Base-by-base conservation (phyloP, 2,888 invertebrate species). In the Pherbina coryleti region DNA sequence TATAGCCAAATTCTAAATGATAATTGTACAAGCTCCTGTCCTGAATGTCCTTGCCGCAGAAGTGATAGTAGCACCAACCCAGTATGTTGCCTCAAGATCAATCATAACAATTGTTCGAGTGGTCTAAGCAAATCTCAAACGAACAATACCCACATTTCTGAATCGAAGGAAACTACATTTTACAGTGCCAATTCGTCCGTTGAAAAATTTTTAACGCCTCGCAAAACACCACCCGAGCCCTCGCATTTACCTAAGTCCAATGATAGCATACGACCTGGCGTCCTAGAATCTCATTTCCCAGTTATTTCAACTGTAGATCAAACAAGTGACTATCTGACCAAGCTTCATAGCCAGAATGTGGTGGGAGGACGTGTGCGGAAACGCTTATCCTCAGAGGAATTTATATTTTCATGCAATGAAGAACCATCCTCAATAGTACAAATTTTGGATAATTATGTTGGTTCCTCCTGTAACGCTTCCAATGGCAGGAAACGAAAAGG, bases 381-480 rank as follows among this genome's bases (percentile, higher is more conserved):
- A 77, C 86, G 88, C 3, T 84, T 87, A 49, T 87, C 88, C 62
- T 88, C 88, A 75, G 88, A 90, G 77, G 89, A 90, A 77, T 84
- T 87, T 25, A 85, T 88, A 69, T 89, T 88, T 74, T 82, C 88
- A 22, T 84, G 87, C 80, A 74, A 64, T 91, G 84, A 92, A 93
- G 81, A 92, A 92, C 37, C 86, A 93, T 79, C 92, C 53, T 88
- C 93, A 78, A 86, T 93, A 81, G 91, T 89, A 80, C 89, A 89
- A 87, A 64, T 80, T 49, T 72, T 75, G n/a, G 80, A 80, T 37
- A 80, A 77, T 17, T 76, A 66, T 17, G 60, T n/a, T n/a, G 69
- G 70, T 49, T 34, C 34, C 7, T 53, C 71, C 17, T 17, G 51
- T 9, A 44, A 44, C 44, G 34, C 64, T n/a, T 9, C 66, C 22